phyloP scores from a whole-genome alignment of 2,113 vertebrate species.

The Promerops cafer region DNA sequence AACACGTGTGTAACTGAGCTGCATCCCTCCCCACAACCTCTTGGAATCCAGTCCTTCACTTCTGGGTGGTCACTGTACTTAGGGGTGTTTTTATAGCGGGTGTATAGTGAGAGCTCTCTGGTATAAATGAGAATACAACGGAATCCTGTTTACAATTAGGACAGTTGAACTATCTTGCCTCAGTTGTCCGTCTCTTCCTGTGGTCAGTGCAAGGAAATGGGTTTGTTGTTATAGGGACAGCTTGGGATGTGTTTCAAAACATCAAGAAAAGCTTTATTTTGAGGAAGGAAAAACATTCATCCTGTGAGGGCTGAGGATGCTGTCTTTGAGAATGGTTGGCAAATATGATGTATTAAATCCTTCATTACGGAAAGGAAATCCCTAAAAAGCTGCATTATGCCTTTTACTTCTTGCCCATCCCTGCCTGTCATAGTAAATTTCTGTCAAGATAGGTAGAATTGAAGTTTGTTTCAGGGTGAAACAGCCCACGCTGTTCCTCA shows the following conservation, averaged over 20 bases:
- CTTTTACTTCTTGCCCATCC: neutral
- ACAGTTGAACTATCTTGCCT: neutral
- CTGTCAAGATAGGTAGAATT: neutral
- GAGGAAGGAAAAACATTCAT: neutral
- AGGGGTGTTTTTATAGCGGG: constrained; percentile 21
- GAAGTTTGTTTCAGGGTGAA: neutral
- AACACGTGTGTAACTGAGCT: constrained; percentile 61
- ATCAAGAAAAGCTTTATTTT: neutral
- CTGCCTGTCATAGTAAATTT: neutral
- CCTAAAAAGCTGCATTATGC: neutral
- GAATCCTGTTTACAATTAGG: constrained; percentile 51
- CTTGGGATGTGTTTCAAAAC: neutral
- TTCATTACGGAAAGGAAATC: neutral
- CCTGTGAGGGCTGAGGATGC: neutral
- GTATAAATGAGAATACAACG: constrained; percentile 14
- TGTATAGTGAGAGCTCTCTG: neutral
- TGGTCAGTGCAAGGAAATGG: neutral
- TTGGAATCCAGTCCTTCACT: constrained; percentile 42
- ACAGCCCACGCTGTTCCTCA: neutral
- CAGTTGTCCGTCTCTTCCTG: neutral
- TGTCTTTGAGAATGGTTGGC: neutral
- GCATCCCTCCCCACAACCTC: neutral
- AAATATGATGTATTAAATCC: neutral
- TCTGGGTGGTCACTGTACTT: constrained; percentile 68
- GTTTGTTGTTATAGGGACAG: neutral